A percentile compares a stretch with the other conserved stretches of the same genome.
These are phyloP conservation scores for Neoseiulus cucumeris DNA, from an alignment of 1,140 invertebrate genomes.

Conservation along the genomic window DNA sequence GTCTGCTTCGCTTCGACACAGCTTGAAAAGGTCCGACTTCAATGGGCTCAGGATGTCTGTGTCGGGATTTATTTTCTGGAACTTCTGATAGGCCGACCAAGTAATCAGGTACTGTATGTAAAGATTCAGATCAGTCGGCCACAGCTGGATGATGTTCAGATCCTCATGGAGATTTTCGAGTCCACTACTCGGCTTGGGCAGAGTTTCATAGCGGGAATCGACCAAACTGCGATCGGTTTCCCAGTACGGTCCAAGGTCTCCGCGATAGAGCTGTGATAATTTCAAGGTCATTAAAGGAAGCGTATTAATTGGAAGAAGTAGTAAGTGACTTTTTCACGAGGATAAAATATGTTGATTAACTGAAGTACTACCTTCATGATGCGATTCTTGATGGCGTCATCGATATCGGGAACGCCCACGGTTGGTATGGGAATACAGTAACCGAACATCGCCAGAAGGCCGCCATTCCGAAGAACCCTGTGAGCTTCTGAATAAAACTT, in stretches of 20 bases:
- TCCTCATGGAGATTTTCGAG: not conserved
- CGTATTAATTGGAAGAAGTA: too few species aligned
- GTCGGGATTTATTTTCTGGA: not conserved
- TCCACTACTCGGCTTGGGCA: not conserved
- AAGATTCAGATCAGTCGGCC: not conserved
- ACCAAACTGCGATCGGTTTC: not conserved
- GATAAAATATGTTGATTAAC: too few species aligned
- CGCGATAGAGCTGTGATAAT: not conserved
- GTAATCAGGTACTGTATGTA: not conserved
- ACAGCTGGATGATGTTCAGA: not conserved
- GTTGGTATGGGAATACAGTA: not conserved
- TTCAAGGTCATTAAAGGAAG: too few species aligned
- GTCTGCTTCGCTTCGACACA: too few species aligned
- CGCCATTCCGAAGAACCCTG: not conserved
- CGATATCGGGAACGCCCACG: not conserved
- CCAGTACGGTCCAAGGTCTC: not conserved
- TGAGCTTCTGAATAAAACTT: not conserved
- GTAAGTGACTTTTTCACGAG: too few species aligned
- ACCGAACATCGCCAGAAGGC: not conserved
- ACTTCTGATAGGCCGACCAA: not conserved
- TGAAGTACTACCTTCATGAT: not conserved
- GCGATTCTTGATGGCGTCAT: not conserved
- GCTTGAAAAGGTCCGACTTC: too few species aligned
- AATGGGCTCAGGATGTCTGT: not conserved
- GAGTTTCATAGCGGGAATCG: not conserved